Evolutionary conservation across 2,797 vertebrate genomes (phyloP), one percentile per base, ranked within the genome.

Genomic region (Hybognathus amarus): DNA sequence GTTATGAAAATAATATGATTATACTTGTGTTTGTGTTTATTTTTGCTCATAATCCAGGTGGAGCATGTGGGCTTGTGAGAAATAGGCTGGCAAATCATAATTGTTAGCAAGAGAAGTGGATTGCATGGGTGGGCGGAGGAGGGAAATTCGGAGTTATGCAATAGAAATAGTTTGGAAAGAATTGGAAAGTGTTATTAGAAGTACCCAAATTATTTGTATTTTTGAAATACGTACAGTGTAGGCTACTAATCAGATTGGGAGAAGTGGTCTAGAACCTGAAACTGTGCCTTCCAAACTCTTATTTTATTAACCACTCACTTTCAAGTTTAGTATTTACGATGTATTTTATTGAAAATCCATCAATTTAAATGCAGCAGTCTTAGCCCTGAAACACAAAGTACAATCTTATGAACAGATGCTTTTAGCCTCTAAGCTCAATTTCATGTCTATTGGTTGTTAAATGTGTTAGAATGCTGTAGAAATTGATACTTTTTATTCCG

Each of bases 21-120:
- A 81, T 50, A 64, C 20, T 61, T 38, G 11, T 80, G 56, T 64
- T 74, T 82, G 45, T 81, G 69, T 82, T 77, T 77, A 77, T 77
- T 74, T 74, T 64, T 9, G 40, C 30, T 82, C 61, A 74, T 66
- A 66, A 52, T 82, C 59, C 45, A 63, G 45, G 56, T 82, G 45
- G 56, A 64, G 70, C n/a, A 27, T 73, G 80, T 82, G 80, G 80
- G 80, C 30, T 82, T 82, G 40, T 82, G 70, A 82, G 42, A 82
- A 74, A 74, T 74, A 69, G 22, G 69, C 33, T 18, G 45, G 80
- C 15, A 82, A 82, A 64, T 64, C 42, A 52, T 64, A 74, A 82
- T 64, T 64, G 69, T 45, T 52, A 20, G 79, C 45, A 45, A 61
- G 79, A 80, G 67, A 70, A 59, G 52, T 70, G 54, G n/a, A 45